These are phyloP conservation scores for Chrysolina americana DNA, from an alignment of 2,888 invertebrate genomes.

Conservation along the genomic window DNA sequence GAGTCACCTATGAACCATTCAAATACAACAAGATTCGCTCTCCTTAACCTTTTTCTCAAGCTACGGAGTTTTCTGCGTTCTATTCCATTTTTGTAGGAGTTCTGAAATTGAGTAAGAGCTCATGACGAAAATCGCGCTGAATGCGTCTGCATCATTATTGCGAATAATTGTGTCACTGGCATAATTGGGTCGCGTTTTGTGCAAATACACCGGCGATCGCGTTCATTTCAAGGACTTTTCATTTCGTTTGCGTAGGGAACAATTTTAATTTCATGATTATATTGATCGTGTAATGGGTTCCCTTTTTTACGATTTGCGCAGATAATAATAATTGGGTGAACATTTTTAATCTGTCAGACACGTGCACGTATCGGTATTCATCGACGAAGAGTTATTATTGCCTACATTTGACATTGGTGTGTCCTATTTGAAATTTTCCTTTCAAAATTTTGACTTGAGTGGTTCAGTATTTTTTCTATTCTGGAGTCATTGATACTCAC, in stretches of 20 bases:
- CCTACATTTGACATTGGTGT: too few relatives aligned
- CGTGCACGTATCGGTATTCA: not conserved
- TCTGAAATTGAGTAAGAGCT: not conserved
- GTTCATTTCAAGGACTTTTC: constrained; percentile 1
- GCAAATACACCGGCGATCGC: constrained; percentile 10
- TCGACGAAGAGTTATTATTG: not conserved
- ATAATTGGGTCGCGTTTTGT: constrained; percentile 7
- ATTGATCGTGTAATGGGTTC: constrained; percentile 17
- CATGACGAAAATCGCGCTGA: not conserved
- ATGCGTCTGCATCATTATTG: not conserved
- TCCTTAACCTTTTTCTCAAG: too few relatives aligned
- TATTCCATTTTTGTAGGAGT: not conserved
- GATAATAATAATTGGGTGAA: constrained; percentile 13
- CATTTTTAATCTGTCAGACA: constrained; percentile 10
- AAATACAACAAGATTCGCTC: too few relatives aligned
- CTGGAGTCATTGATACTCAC: too few relatives aligned
- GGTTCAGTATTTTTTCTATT: too few relatives aligned
- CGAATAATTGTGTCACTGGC: constrained; percentile 6
- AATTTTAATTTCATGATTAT: constrained; percentile 19
- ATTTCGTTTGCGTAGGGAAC: constrained; percentile 9
- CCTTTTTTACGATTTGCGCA: not conserved
- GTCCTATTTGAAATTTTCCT: too few relatives aligned
- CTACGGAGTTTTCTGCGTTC: not conserved
- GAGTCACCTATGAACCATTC: too few relatives aligned
- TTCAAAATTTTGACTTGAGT: too few relatives aligned